phyloP scores from a whole-genome alignment of 2,888 invertebrate genomes.

The Phyllotreta striolata region DNA sequence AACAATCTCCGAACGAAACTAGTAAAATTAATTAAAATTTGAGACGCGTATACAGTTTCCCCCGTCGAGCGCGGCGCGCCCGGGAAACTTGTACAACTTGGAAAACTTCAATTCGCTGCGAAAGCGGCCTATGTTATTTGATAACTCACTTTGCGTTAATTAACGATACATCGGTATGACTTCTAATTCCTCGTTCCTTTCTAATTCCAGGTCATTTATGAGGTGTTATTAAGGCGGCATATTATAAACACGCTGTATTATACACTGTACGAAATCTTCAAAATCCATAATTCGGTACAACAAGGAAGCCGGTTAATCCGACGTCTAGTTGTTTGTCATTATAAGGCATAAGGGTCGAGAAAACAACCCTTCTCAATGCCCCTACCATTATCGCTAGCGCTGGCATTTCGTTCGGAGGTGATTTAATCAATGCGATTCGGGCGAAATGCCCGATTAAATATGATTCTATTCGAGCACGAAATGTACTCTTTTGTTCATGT shows the following conservation, averaged over 20 bases:
- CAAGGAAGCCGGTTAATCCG: slow-evolving; percentile 11
- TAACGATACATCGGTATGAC: slow-evolving; percentile 17
- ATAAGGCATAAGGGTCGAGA: slow-evolving; percentile 13
- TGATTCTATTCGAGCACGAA: too few relatives aligned
- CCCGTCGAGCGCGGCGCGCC: background rate
- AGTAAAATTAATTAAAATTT: slow-evolving; percentile 17
- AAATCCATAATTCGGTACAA: background rate
- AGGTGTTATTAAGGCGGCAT: too few relatives aligned
- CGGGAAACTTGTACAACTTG: slow-evolving; percentile 13
- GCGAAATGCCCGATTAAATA: too few relatives aligned
- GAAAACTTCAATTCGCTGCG: slow-evolving; percentile 5
- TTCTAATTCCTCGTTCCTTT: background rate
- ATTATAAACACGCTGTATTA: too few relatives aligned
- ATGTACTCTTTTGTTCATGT: too few relatives aligned
- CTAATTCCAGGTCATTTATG: too few relatives aligned
- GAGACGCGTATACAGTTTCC: slow-evolving; percentile 13
- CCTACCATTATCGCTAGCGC: slow-evolving; percentile 16
- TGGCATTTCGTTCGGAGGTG: slow-evolving; percentile 15
- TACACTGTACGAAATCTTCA: too few relatives aligned
- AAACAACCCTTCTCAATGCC: slow-evolving; percentile 18
- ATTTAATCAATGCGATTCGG: slow-evolving; percentile 12
- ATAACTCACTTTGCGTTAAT: slow-evolving; percentile 27
- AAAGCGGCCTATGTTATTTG: slow-evolving; percentile 25
- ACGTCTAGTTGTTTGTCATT: slow-evolving; percentile 13
- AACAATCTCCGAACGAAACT: background rate